Evolutionary conservation across 2,113 vertebrate genomes (phyloP).

Genomic region (Phoenicopterus ruber): DNA sequence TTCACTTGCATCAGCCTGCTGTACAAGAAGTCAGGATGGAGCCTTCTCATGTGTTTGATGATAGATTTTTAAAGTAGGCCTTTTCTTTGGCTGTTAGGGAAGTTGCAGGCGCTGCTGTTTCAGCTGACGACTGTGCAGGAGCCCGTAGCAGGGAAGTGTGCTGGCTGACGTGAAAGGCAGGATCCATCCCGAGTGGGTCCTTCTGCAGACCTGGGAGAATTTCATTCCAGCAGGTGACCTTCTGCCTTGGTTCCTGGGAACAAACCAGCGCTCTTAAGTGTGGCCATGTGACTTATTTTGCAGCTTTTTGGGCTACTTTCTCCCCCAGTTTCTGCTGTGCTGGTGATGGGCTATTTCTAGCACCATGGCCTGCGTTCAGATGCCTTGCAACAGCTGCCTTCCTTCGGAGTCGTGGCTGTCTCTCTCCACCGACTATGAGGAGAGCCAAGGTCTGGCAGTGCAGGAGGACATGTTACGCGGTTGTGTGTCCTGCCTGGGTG

Average conservation of each 20-base stretch:
- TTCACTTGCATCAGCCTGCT: background rate
- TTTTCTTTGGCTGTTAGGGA: background rate
- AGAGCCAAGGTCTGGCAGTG: background rate
- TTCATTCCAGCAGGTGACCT: background rate
- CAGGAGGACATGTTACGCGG: too few species aligned
- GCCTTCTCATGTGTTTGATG: background rate
- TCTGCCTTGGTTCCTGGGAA: background rate
- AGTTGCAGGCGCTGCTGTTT: background rate
- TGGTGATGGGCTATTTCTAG: background rate
- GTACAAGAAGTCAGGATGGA: background rate
- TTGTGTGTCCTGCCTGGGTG: background rate
- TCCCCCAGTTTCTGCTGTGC: background rate
- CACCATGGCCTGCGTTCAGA: background rate
- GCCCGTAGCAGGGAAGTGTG: background rate
- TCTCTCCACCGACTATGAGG: background rate
- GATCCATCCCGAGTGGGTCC: background rate
- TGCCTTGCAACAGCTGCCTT: background rate
- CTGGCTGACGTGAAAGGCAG: background rate
- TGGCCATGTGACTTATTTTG: background rate
- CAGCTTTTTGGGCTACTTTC: background rate
- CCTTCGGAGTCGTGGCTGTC: fast-evolving
- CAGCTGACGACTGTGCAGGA: background rate
- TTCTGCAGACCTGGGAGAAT: background rate
- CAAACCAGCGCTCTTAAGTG: background rate
- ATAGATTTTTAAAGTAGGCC: background rate